phyloP scores from a whole-genome alignment of 2,113 vertebrate species.

The Thunnus maccoyii region DNA sequence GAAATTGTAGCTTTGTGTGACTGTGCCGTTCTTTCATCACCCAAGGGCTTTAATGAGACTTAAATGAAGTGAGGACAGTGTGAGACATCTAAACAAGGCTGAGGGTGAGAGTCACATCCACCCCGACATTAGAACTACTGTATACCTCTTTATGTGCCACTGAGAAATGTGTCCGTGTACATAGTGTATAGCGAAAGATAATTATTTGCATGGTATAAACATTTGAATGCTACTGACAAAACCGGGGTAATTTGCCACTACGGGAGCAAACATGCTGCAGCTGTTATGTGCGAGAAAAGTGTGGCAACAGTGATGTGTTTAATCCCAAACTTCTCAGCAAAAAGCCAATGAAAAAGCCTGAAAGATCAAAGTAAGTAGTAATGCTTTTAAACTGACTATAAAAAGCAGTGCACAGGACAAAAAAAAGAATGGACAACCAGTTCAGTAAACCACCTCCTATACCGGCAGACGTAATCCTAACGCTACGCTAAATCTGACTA shows the following conservation, averaged over 20 bases:
- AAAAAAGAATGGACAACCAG: neutral
- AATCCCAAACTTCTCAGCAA: neutral
- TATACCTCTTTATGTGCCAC: conserved; percentile 59
- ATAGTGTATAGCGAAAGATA: conserved; percentile 58
- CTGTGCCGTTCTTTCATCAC: conserved; percentile 24
- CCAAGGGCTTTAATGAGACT: conserved; percentile 50
- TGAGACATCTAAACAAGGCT: conserved; percentile 1
- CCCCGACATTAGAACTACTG: conserved; percentile 47
- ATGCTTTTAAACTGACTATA: neutral
- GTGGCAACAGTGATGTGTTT: neutral
- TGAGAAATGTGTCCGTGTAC: conserved; percentile 50
- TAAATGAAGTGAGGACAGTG: conserved; percentile 4
- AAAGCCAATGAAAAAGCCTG: neutral
- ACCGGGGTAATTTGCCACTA: neutral
- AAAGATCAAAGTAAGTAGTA: neutral
- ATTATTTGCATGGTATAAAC: conserved; percentile 55
- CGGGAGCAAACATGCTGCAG: neutral
- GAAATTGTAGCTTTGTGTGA: conserved; percentile 17
- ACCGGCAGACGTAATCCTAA: neutral
- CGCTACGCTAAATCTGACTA: neutral
- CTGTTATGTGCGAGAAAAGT: neutral
- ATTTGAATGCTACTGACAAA: conserved; percentile 42
- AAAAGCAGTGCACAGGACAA: neutral
- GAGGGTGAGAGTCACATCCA: neutral
- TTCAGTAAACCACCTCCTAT: neutral